Evolutionary conservation across 1,140 invertebrate genomes (phyloP), one percentile per base, ranked within the genome.

Genomic region (Idris sp.): DNA sequence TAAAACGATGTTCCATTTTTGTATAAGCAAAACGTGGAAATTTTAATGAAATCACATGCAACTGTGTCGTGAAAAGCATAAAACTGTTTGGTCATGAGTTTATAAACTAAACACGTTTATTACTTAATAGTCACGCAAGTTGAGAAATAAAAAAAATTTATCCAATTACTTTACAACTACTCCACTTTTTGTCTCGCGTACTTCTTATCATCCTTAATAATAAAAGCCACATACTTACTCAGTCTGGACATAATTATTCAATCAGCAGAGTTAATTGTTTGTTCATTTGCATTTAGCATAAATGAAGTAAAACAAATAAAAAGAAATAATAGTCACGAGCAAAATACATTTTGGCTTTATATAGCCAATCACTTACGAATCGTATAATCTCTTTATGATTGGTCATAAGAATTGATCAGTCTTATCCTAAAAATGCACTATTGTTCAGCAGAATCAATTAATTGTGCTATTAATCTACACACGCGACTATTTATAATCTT

Each of bases 231-330:
- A 41, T 25, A 15, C 31, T 46, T 44, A n/a, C n/a, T n/a, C n/a
- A n/a, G n/a, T n/a, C n/a, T n/a, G n/a, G n/a, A n/a, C n/a, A n/a
- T 69, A 59, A 69, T 69, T 44, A 53, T 69, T 69, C 36, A 69
- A 69, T 59, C 38, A 59, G 51, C 51, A 33, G 53, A 51, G 62
- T 54, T 46, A 31, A 38, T 22, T n/a, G 31, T 28, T 35, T 53
- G n/a, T 43, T 35, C 40, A 33, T 41, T 61, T 31, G 26, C 35
- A 19, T 22, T 6, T n/a, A n/a, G n/a, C n/a, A n/a, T n/a, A n/a
- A n/a, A n/a, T n/a, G n/a, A n/a, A n/a, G n/a, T n/a, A n/a, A n/a
- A n/a, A n/a, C n/a, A n/a, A n/a, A n/a, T n/a, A n/a, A n/a, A n/a
- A n/a, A n/a, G n/a, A n/a, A n/a, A n/a, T n/a, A n/a, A n/a, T n/a